Evolutionary conservation across 2,113 vertebrate genomes (phyloP).

Genomic region (Protobothrops flavoviridis): DNA sequence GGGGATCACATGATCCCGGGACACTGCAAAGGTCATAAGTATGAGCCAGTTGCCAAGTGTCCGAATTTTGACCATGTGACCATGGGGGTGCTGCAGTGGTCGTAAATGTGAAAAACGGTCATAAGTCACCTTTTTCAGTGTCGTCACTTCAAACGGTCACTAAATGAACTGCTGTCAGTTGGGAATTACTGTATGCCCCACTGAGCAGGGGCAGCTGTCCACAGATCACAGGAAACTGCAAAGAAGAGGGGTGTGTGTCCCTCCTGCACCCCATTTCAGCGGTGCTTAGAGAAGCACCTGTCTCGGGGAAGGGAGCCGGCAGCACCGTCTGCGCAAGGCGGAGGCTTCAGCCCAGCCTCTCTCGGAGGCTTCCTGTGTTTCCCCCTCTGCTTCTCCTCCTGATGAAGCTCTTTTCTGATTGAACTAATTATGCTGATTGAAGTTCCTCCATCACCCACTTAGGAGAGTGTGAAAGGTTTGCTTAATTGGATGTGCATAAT

Average conservation of each 20-base stretch:
- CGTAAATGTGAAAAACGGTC: neutral
- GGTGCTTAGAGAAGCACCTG: too few species aligned
- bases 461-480: slow-evolving; percentile 73
- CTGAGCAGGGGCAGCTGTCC: neutral
- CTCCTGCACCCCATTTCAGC: neutral
- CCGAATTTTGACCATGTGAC: neutral
- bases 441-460: slow-evolving; percentile 71
- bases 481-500: slow-evolving; percentile 85
- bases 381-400: slow-evolving; percentile 43
- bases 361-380: neutral
- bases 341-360: neutral
- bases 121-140: neutral
- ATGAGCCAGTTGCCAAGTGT: neutral
- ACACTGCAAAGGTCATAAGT: neutral
- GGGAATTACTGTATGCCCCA: neutral
- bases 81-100: neutral
- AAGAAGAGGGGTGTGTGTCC: neutral
- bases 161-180: neutral
- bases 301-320: neutral
- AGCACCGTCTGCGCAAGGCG: neutral
- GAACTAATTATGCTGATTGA: slow-evolving; percentile 90
- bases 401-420: slow-evolving; percentile 80
- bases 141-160: neutral
- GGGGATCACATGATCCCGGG: too few species aligned
- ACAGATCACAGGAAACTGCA: neutral